Evolutionary conservation across 2,797 vertebrate genomes (phyloP), one percentile per base, ranked within the genome.

Genomic region (Babyrousa celebensis): DNA sequence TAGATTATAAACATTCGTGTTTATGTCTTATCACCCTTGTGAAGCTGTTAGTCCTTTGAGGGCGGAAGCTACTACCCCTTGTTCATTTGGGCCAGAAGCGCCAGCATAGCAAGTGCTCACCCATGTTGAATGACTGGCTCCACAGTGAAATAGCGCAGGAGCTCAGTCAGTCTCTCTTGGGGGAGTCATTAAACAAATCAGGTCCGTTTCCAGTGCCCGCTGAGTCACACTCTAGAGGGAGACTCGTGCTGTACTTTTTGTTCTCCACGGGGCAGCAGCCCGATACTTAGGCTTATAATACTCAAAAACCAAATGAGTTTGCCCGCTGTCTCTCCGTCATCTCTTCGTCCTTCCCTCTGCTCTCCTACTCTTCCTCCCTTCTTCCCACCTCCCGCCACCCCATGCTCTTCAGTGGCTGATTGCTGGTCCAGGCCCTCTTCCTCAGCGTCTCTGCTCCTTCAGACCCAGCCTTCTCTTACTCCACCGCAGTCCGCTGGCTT

Each of bases 391-490:
- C 20, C 25, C 74, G 54, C 8, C 27, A 7, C 17, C 6, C 62
- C 78, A 1, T 29, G 0, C 43, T 85, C 27, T 18, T 75, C 27
- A 32, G 60, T 60, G 40, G 54, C 85, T 78, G 62, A 32, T 80
- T 91, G 82, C 63, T 43, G 52, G 14, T 48, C 63, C 82, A 52
- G 63, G 78, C 65, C 62, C 54, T 90, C 56, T 86, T 95, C 23
- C 84, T 96, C 43, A 72, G 58, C 65, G 74, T 71, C 60, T 94
- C 90, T 88, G 27, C 40, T 88, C 65, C 75, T 77, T 89, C 29
- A 63, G 82, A 85, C 86, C n/a, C 72, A 78, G 25, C 78, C 79
- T 93, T 92, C 77, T 89, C 92, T 71, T 70, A 71, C 32, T 84
- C 56, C 48, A 8, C 65, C 36, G 27, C 36, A 93, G 91, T 8